These are phyloP conservation scores for Acromyrmex heyeri DNA, from an alignment of 1,140 invertebrate species.

Conservation along the genomic window DNA sequence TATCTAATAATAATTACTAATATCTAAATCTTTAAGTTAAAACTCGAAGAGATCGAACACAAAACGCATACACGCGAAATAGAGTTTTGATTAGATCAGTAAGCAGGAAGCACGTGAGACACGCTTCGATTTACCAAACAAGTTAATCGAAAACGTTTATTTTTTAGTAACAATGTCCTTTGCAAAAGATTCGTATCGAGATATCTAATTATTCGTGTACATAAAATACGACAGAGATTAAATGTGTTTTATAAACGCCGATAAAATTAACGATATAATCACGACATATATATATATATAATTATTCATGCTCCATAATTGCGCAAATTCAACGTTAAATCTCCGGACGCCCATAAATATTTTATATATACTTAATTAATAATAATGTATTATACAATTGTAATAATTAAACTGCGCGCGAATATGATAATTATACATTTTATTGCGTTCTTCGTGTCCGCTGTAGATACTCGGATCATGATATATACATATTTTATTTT, in stretches of 20 bases:
- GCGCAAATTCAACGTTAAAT: slow-evolving; percentile 18
- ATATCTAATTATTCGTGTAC: neutral
- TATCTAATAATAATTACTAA: neutral
- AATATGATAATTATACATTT: slow-evolving; percentile 22
- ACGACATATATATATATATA: neutral
- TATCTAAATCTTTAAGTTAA: neutral
- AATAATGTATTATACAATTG: slow-evolving; percentile 14
- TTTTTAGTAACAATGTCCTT: neutral
- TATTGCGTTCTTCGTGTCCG: neutral
- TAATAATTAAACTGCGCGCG: slow-evolving; percentile 21
- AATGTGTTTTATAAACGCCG: neutral
- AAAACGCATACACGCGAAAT: neutral
- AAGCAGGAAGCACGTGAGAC: neutral
- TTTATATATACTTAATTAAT: neutral
- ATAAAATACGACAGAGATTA: slow-evolving; percentile 3
- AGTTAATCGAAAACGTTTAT: neutral
- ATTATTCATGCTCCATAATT: slow-evolving; percentile 26
- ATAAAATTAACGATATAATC: neutral
- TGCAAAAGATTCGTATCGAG: neutral
- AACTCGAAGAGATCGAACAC: neutral
- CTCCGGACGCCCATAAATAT: slow-evolving; percentile 12
- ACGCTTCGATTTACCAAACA: neutral
- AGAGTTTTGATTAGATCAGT: slow-evolving; percentile 2
- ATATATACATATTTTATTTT: neutral
- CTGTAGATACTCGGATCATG: neutral